Conservation (phyloP, 2,113 vertebrate species). For the Dromiciops gliroides region DNA sequence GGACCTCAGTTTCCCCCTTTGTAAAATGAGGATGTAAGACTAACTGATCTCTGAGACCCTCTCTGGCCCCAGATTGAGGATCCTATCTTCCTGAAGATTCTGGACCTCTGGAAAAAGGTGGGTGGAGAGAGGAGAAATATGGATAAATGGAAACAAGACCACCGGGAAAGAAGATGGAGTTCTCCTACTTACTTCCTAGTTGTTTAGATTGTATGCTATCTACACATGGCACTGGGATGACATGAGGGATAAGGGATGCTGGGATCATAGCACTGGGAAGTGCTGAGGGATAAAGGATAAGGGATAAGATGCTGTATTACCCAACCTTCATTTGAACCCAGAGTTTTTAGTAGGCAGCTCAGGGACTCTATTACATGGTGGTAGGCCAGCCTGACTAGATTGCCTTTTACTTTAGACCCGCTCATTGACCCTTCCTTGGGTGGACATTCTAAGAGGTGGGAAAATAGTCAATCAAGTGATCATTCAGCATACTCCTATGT, state of each 20-base stretch:
- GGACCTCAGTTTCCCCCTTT: not conserved
- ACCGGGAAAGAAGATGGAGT: not conserved
- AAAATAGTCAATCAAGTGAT: not conserved
- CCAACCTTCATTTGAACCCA: not conserved
- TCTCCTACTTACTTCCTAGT: not conserved
- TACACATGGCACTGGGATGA: not conserved
- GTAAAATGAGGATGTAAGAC: not conserved
- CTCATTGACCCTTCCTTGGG: not conserved
- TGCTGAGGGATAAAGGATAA: not conserved
- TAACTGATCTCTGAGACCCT: not conserved
- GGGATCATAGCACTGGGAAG: not conserved
- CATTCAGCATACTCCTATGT: not conserved
- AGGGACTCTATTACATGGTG: not conserved
- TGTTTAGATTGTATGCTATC: not conserved
- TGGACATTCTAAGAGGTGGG: not conserved
- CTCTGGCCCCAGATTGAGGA: not conserved
- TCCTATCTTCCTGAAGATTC: not conserved
- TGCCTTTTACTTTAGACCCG: not conserved
- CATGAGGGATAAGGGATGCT: not conserved
- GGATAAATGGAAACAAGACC: not conserved
- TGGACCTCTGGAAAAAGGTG: not conserved
- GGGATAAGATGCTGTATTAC: not conserved
- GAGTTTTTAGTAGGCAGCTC: not conserved
- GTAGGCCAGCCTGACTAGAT: not conserved
- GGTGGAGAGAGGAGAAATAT: not conserved